Base-by-base conservation (phyloP, 1,140 invertebrate species). In the Alviniconcha marisindica region DNA sequence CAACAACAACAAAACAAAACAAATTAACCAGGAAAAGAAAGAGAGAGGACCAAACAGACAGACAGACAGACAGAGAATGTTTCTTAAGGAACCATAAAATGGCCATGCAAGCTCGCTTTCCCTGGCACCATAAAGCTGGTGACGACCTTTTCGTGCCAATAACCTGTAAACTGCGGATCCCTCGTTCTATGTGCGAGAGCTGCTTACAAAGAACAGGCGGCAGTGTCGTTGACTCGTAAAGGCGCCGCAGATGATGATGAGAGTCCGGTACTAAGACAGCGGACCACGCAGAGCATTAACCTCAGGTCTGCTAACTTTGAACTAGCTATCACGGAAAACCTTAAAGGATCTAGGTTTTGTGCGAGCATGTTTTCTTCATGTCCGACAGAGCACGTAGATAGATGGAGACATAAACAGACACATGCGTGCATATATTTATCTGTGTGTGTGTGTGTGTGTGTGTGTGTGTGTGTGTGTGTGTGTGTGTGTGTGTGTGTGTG, bases 401-500 rank as follows among this genome's bases (percentile, higher is more conserved):
- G 15, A 7, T 4, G 21, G 15, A 60, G 15, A 60, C 56, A n/a
- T n/a, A 60, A 15, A n/a, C 56, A 60, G 15, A 60, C 56, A n/a
- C 56, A 60, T n/a, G 28, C 56, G 21, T n/a, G 28, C 56, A n/a
- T n/a, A 24, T n/a, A 60, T 60, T 5, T 60, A 24, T 60, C 5
- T 60, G 4, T 60, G 54, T 60, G 4, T 60, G 54, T 60, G 54
- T 5, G 54, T 60, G 54, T 1, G 54, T 24, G 21, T 18, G 21
- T 60, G 0, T 24, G 14, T 60, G 54, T 60, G 21, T 60, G 54
- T 60, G 12, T 60, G 54, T 24, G 21, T 60, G 54, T 60, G 54
- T 60, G 54, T 60, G 54, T 60, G 54, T 60, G 54, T 60, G 54
- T 60, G 54, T 60, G 54, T 60, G 54, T 60, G 54, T 60, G 54